phyloP scores from a whole-genome alignment of 2,113 vertebrate genomes.

The Struthidea cinerea region DNA sequence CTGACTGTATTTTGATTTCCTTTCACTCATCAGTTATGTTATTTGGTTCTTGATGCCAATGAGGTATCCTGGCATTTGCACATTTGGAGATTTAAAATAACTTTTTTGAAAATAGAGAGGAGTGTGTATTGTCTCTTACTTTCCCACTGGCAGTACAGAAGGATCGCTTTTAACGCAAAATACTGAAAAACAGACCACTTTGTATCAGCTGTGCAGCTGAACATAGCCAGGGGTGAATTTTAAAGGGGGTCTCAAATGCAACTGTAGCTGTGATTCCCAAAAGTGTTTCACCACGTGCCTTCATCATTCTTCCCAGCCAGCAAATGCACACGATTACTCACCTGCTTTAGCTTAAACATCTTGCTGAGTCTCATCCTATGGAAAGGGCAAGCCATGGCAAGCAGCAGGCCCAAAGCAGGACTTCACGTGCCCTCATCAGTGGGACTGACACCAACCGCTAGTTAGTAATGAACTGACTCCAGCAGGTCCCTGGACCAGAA shows the following conservation, averaged over 20 bases:
- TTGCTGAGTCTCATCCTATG: background rate
- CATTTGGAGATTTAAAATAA: background rate
- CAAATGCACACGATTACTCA: background rate
- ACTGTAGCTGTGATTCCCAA: background rate
- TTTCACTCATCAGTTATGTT: background rate
- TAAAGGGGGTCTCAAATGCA: background rate
- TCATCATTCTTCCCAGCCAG: background rate
- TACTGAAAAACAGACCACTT: background rate
- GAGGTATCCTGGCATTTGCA: background rate
- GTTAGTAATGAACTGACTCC: background rate
- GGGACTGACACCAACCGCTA: background rate
- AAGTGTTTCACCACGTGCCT: background rate
- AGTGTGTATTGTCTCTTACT: background rate
- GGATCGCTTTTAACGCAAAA: background rate
- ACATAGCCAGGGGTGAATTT: background rate
- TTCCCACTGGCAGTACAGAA: background rate
- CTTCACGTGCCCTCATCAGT: background rate
- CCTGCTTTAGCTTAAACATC: background rate
- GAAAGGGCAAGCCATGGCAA: background rate
- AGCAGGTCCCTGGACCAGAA: background rate
- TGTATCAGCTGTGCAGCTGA: background rate
- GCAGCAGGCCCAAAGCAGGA: background rate
- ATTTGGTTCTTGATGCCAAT: background rate
- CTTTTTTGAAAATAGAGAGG: background rate
- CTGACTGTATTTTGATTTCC: constrained; percentile 36